These are phyloP conservation scores for Nemopilema nomurai DNA, from an alignment of 30 jellyfish, hydroid and myxozoan species.

Conservation along the genomic window DNA sequence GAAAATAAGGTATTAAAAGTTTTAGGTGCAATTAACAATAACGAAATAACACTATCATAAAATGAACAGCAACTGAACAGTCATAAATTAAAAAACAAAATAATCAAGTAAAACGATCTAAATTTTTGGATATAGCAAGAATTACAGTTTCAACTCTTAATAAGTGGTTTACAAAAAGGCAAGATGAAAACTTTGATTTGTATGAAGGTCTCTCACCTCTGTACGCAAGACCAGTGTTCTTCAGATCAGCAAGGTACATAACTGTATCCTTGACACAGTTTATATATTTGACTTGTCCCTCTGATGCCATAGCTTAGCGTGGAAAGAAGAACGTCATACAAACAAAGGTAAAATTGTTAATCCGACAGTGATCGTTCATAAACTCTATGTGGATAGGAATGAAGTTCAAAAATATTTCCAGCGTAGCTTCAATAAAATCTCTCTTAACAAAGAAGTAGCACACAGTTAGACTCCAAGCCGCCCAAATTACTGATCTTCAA, in stretches of 20 bases:
- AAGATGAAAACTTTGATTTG: not conserved
- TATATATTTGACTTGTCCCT: slow-evolving; percentile 40
- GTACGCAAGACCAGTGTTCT: slow-evolving; percentile 28
- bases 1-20: too few species aligned
- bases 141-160: too few species aligned
- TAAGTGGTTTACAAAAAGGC: too few species aligned
- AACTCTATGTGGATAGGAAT: too few species aligned
- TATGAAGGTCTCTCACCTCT: slow-evolving; percentile 22
- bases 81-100: not conserved
- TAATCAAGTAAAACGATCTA: not conserved
- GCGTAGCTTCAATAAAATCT: too few species aligned
- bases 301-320: slow-evolving; percentile 33
- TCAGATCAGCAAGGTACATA: slow-evolving; percentile 55
- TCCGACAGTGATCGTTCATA: not conserved
- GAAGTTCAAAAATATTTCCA: not conserved
- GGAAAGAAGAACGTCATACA: not conserved
- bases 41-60: too few species aligned
- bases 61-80: too few species aligned
- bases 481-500: too few species aligned
- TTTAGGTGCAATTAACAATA: too few species aligned
- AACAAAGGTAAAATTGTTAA: not conserved
- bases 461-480: too few species aligned
- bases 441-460: too few species aligned
- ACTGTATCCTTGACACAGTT: slow-evolving; percentile 59
- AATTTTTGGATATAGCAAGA: too few species aligned